Percentiles rank a stretch among this genome's conserved stretches.
Evolutionary conservation across 2,888 invertebrate genomes (phyloP).

Genomic region (Chironomus riparius): DNA sequence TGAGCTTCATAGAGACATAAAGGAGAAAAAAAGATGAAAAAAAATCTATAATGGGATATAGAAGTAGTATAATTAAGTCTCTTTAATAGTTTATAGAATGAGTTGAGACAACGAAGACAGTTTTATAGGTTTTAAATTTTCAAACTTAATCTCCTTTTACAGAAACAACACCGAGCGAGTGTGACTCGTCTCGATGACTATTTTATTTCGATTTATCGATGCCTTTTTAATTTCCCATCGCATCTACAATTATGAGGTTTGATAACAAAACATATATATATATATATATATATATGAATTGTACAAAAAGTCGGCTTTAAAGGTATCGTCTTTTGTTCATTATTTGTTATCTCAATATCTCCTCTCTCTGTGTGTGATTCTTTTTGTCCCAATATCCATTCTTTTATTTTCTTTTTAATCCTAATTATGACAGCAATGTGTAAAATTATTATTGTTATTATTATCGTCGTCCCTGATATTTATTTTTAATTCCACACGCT

Average conservation of each 20-base stretch:
- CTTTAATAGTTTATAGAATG: neutral
- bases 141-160: neutral
- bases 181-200: no score
- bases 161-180: no score
- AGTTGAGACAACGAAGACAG: neutral
- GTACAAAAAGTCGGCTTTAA: neutral
- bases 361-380: no score
- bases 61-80: neutral
- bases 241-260: neutral
- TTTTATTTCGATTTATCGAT: neutral
- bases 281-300: neutral
- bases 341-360: neutral
- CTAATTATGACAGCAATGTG: constrained; percentile 12
- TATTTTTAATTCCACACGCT: no score
- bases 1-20: no score
- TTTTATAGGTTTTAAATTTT: neutral
- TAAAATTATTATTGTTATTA: neutral
- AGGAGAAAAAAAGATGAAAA: no score
- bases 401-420: neutral
- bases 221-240: neutral
- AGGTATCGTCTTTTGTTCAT: neutral
- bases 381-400: neutral
- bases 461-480: no score
- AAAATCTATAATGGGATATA: neutral
- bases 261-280: neutral